Evolutionary conservation across 2,797 vertebrate species (phyloP), one percentile per base, ranked within the genome.

Genomic region (Tarsius wallacei): DNA sequence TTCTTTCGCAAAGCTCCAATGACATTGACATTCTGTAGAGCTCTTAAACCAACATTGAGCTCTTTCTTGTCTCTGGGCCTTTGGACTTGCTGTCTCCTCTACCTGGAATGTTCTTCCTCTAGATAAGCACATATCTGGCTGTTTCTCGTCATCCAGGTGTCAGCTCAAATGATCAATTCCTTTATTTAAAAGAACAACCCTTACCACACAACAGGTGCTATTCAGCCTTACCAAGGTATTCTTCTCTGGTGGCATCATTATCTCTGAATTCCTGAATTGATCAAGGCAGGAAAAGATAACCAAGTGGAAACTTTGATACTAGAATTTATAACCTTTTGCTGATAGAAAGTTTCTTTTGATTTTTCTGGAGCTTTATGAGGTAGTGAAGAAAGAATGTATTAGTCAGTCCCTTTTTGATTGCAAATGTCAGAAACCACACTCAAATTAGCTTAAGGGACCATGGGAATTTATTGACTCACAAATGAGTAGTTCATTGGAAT

Each of bases 301-400:
- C n/a, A 71, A 2, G 13, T 57, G 42, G 63, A 96, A 96, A 94
- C 42, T 80, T 96, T 94, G 90, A 95, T 86, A 86, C 31, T 66
- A 95, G 78, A 83, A 95, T 91, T 71, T 76, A 87, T 89, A 84
- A 91, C 85, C 17, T 91, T 96, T 96, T 81, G 74, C 89, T 93
- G 55, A 95, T 91, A 78, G 96, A 93, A 96, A 84, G 82, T 57
- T 96, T 21, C 42, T 85, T 97, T 96, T 89, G 74, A 95, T 97
- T 96, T 97, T 95, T 42, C 31, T 86, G 22, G 71, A 96, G 26
- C 36, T 90, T 68, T 93, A 80, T 57, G 81, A 97, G 59, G 64
- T 71, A 80, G 74, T 76, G 22, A 36, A 31, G 8, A 95, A n/a
- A 96, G 0, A 26, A 47, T 47, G 4, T 70, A 63, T 90, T 82